A percentile compares a stretch with the other conserved stretches of the same genome.
These are phyloP conservation scores for Pammene fasciana DNA, from an alignment of 2,888 invertebrate species.

Conservation along the genomic window DNA sequence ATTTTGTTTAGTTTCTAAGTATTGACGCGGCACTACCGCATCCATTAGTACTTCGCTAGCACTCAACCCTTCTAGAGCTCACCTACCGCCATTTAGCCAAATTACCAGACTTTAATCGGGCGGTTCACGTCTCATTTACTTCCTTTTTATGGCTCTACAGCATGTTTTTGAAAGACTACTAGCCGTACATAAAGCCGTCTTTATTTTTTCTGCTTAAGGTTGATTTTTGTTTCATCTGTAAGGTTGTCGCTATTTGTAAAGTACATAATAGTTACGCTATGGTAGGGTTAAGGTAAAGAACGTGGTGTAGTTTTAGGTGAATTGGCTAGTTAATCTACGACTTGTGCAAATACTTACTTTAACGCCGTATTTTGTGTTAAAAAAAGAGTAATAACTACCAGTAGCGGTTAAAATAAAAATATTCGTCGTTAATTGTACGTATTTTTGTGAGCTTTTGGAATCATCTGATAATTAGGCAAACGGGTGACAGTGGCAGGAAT, in stretches of 20 bases:
- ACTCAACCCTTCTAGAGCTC: slow-evolving; percentile 50
- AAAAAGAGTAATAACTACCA: too few species aligned
- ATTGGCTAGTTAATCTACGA: slow-evolving; percentile 18
- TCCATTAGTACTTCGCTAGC: slow-evolving; percentile 38
- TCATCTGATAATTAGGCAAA: too few species aligned
- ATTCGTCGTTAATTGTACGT: too few species aligned
- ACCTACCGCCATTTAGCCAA: slow-evolving; percentile 62
- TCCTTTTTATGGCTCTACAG: slow-evolving; percentile 63
- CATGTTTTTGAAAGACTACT: slow-evolving; percentile 47
- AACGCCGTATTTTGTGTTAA: too few species aligned
- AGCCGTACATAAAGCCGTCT: slow-evolving; percentile 8
- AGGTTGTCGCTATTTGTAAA: slow-evolving; percentile 28
- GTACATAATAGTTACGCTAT: slow-evolving; percentile 31
- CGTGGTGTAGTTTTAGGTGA: slow-evolving; percentile 30
- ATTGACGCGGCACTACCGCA: slow-evolving; percentile 35
- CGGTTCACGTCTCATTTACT: slow-evolving; percentile 72
- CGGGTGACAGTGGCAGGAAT: too few species aligned
- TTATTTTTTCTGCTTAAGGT: slow-evolving; percentile 7
- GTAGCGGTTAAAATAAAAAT: too few species aligned
- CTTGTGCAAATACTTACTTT: too few species aligned
- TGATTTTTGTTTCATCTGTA: slow-evolving; percentile 5
- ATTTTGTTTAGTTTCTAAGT: too few species aligned
- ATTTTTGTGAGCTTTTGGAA: too few species aligned
- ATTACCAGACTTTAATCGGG: slow-evolving; percentile 69
- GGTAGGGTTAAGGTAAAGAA: slow-evolving; percentile 9